These are phyloP conservation scores for Fragum whitleyi DNA, from an alignment of 2,888 invertebrate genomes.

Conservation along the genomic window DNA sequence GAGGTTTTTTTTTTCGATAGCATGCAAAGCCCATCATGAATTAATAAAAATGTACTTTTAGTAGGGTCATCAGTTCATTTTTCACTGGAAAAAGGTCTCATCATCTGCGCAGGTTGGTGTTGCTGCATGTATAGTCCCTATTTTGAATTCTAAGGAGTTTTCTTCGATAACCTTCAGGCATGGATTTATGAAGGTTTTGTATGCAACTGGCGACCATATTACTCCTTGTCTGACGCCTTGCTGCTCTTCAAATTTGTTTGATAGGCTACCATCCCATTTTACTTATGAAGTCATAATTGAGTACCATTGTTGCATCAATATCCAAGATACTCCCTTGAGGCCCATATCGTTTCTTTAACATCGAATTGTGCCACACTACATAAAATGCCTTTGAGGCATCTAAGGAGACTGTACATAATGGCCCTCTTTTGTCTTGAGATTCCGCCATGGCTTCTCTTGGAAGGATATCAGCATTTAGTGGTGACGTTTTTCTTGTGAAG, in stretches of 20 bases:
- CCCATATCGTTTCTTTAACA: background rate
- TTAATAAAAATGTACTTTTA: background rate
- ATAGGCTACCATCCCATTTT: background rate
- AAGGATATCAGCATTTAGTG: background rate
- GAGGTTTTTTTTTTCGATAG: no score
- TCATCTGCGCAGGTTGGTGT: conserved; percentile 5
- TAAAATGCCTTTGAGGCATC: background rate
- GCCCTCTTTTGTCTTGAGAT: background rate
- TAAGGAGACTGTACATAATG: background rate
- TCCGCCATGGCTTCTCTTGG: background rate
- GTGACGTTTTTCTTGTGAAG: conserved; percentile 1
- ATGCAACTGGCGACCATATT: no score
- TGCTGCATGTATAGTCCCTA: background rate
- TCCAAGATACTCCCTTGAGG: background rate
- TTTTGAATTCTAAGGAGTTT: background rate
- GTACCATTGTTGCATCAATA: background rate
- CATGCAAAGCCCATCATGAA: no score
- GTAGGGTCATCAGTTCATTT: background rate
- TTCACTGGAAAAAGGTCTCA: background rate
- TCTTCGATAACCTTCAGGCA: background rate
- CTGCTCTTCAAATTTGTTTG: background rate
- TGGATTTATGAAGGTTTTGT: background rate
- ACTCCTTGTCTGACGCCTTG: background rate
- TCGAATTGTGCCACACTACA: background rate
- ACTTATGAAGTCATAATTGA: background rate